phyloP scores from a whole-genome alignment of 1,140 invertebrate species.

The Lepidurus packardi region DNA sequence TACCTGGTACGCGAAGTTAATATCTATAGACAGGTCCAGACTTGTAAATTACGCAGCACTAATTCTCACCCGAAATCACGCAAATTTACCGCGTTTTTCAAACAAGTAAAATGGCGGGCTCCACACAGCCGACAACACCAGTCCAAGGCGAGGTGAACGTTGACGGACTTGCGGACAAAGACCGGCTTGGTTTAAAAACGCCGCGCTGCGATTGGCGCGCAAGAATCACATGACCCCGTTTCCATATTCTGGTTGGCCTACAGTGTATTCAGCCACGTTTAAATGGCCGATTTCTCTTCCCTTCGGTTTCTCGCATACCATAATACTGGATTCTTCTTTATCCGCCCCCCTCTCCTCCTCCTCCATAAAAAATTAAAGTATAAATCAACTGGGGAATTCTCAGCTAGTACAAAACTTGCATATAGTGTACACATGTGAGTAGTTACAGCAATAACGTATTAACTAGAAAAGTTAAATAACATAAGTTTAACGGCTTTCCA shows the following conservation, averaged over 20 bases:
- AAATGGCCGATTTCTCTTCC: neutral
- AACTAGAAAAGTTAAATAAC: no score
- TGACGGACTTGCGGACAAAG: neutral
- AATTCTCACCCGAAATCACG: neutral
- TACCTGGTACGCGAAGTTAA: neutral
- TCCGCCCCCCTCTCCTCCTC: no score
- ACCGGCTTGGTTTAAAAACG: conserved; percentile 10
- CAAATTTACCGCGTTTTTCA: conserved; percentile 12
- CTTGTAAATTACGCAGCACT: neutral
- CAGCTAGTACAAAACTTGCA: no score
- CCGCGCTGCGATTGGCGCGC: conserved; percentile 6
- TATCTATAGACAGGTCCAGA: neutral
- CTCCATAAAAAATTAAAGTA: no score
- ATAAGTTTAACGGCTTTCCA: neutral
- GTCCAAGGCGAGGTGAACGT: conserved; percentile 17
- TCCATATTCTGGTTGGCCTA: neutral
- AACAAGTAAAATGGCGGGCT: conserved; percentile 21
- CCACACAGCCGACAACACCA: conserved; percentile 13
- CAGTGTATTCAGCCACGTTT: neutral
- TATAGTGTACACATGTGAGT: no score
- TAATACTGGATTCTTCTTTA: no score
- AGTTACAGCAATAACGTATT: no score
- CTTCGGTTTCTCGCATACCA: no score
- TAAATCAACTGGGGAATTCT: no score
- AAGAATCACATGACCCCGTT: neutral